A percentile compares a stretch with the other conserved stretches of the same genome.
phyloP scores from a whole-genome alignment of 2,888 invertebrate genomes.

The Drosophila nr. medialis region DNA sequence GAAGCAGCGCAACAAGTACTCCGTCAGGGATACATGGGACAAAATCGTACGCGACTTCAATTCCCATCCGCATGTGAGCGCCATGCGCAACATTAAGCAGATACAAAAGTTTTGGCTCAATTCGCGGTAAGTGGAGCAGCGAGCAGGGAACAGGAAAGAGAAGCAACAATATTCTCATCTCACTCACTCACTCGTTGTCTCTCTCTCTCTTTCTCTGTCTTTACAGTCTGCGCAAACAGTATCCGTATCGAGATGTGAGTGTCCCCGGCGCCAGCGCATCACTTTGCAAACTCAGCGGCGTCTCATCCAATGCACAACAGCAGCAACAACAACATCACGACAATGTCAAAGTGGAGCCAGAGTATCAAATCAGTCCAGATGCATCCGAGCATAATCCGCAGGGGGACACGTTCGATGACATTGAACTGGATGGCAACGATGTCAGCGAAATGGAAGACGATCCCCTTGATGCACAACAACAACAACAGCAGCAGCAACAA shows the following conservation, averaged over 20 bases:
- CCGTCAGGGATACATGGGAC: constrained; percentile 84
- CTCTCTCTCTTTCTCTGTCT: background rate
- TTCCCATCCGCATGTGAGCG: constrained; percentile 79
- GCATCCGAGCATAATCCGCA: constrained; percentile 79
- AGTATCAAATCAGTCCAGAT: constrained; percentile 76
- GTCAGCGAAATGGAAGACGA: constrained; percentile 73
- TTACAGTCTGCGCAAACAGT: constrained; percentile 83
- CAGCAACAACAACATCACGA: constrained; percentile 65
- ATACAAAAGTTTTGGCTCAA: constrained; percentile 85
- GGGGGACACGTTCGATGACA: constrained; percentile 80
- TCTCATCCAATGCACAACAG: constrained; percentile 38
- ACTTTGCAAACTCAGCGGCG: constrained; percentile 33
- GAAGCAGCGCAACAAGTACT: constrained; percentile 82
- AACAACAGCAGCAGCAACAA: constrained; percentile 58
- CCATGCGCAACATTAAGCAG: constrained; percentile 83
- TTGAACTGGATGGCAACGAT: constrained; percentile 78
- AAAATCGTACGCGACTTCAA: constrained; percentile 83
- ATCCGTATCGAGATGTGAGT: constrained; percentile 73
- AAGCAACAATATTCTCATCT: background rate
- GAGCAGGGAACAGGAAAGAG: background rate
- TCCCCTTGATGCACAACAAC: constrained; percentile 65
- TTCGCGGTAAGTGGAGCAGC: constrained; percentile 77
- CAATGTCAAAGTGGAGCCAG: constrained; percentile 81
- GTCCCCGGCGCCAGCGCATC: constrained; percentile 29
- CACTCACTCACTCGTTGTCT: background rate